These are phyloP conservation scores for Silurus aristotelis DNA, from an alignment of 2,797 vertebrate genomes.

Conservation along the genomic window DNA sequence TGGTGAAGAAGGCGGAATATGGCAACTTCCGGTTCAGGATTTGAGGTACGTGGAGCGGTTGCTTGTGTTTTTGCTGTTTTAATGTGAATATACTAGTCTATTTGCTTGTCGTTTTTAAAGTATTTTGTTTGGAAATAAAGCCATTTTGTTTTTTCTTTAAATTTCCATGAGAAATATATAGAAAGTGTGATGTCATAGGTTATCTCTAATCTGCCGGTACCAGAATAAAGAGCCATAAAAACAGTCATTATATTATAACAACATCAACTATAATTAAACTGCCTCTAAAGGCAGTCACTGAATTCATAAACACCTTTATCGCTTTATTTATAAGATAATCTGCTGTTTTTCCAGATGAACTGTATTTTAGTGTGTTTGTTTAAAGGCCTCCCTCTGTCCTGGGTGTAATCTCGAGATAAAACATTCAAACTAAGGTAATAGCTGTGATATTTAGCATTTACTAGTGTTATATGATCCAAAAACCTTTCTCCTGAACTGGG, in stretches of 20 bases:
- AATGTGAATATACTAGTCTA: neutral
- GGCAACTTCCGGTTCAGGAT: neutral
- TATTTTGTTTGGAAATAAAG: neutral
- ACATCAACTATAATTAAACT: neutral
- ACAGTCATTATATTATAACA: neutral
- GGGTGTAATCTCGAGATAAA: neutral
- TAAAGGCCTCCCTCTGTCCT: neutral
- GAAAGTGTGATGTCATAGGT: too few species aligned
- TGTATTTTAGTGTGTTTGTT: neutral
- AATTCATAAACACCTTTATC: neutral
- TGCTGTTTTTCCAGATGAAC: neutral
- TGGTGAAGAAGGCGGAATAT: neutral
- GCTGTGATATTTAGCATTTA: too few species aligned
- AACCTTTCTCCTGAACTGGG: too few species aligned
- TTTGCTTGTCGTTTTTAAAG: neutral
- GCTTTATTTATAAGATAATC: neutral
- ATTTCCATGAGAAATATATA: neutral
- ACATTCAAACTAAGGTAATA: too few species aligned
- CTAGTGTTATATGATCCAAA: too few species aligned
- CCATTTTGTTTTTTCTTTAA: neutral
- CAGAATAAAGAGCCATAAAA: neutral
- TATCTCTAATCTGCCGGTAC: neutral
- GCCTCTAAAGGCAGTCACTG: neutral
- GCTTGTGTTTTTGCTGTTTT: neutral
- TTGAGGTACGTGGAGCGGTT: slow-evolving; percentile 18